Conservation (phyloP, 2,888 invertebrate genomes). For the Xylophagus ater region DNA sequence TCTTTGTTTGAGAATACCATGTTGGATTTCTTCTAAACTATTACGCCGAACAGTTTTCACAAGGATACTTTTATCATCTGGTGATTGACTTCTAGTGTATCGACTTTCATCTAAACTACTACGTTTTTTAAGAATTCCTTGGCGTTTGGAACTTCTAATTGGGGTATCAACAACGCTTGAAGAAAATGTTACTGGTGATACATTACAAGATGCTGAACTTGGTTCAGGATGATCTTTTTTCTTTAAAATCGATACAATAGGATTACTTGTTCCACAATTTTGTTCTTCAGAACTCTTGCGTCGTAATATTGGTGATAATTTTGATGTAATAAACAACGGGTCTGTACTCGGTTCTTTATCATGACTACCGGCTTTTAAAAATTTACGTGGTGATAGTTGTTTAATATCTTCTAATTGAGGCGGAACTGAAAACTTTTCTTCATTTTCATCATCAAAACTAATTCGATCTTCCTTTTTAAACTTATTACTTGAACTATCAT, state of each 20-base stretch:
- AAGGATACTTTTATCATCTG: slow-evolving; percentile 37
- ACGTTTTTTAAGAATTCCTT: slow-evolving; percentile 74
- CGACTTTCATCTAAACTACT: slow-evolving; percentile 64
- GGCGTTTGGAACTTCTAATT: slow-evolving; percentile 49
- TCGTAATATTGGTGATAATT: slow-evolving; percentile 28
- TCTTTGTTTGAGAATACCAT: slow-evolving; percentile 70
- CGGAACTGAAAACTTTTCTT: no score
- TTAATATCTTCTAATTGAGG: not conserved
- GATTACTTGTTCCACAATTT: slow-evolving; percentile 38
- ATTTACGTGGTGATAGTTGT: slow-evolving; percentile 21
- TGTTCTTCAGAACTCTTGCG: slow-evolving; percentile 40
- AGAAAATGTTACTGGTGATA: slow-evolving; percentile 70
- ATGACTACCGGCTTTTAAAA: slow-evolving; percentile 26
- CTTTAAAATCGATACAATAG: slow-evolving; percentile 55
- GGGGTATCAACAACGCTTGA: slow-evolving; percentile 61
- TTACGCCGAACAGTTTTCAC: slow-evolving; percentile 37
- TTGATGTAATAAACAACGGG: slow-evolving; percentile 14
- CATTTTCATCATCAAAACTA: slow-evolving; percentile 14
- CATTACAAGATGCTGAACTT: slow-evolving; percentile 42
- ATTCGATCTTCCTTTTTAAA: slow-evolving; percentile 16
- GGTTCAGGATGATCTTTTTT: slow-evolving; percentile 47
- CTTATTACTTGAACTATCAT: slow-evolving; percentile 5
- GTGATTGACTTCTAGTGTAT: slow-evolving; percentile 38
- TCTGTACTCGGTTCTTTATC: slow-evolving; percentile 24
- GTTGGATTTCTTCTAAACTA: slow-evolving; percentile 39